phyloP scores from a whole-genome alignment of 2,797 vertebrate genomes.

The Sebastes vulpes region DNA sequence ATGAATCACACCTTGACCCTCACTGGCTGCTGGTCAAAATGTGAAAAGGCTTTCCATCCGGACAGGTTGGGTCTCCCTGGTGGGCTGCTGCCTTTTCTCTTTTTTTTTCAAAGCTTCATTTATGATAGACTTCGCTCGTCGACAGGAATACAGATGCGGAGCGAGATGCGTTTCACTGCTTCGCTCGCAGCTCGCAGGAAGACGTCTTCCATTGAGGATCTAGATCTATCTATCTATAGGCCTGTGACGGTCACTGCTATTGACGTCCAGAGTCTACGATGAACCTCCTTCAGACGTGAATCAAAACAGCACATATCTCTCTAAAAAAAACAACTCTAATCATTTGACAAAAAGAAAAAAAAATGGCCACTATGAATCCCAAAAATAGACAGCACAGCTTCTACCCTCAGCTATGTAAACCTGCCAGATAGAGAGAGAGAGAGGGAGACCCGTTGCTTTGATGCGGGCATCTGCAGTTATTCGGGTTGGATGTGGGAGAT shows the following conservation, averaged over 20 bases:
- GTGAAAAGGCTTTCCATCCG: not conserved
- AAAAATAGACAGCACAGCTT: conserved; percentile 72
- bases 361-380: conserved; percentile 66
- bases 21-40: conserved; percentile 38
- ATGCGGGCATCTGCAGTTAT: conserved; percentile 84
- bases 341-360: not conserved
- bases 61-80: not conserved
- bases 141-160: conserved; percentile 26
- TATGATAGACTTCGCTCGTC: conserved; percentile 26
- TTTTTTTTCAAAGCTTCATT: conserved; percentile 33
- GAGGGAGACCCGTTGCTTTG: conserved; percentile 47
- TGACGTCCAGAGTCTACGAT: not conserved
- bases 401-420: conserved; percentile 44
- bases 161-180: conserved; percentile 40
- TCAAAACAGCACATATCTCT: not conserved
- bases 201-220: conserved; percentile 77
- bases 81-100: not conserved
- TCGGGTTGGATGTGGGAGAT: conserved; percentile 76
- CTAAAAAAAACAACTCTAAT: not conserved
- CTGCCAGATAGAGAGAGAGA: conserved; percentile 17
- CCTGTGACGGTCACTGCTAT: conserved; percentile 19
- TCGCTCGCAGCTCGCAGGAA: conserved; percentile 54
- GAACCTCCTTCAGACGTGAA: not conserved
- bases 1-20: conserved; percentile 63
- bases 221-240: not conserved